phyloP scores from a whole-genome alignment of 2,888 invertebrate species.

The Hemithea aestivaria region DNA sequence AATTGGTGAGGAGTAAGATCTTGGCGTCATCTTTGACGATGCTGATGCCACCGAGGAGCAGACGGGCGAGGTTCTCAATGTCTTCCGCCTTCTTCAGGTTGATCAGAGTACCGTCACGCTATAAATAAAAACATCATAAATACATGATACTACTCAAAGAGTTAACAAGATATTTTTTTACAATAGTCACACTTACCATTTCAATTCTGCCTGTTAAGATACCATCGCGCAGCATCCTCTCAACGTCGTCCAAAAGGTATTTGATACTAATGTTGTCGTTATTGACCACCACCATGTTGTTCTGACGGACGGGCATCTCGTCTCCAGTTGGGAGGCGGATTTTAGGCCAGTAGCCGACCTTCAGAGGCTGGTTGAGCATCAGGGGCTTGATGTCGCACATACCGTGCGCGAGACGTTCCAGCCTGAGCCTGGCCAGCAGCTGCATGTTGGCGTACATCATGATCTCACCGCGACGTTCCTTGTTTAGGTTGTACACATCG shows the following conservation, averaged over 20 bases:
- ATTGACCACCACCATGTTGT: conserved; percentile 50
- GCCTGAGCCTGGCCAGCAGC: conserved; percentile 78
- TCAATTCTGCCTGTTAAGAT: conserved; percentile 58
- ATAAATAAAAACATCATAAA: conserved; percentile 17
- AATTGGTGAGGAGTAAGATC: conserved; percentile 60
- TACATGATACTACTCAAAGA: too few relatives aligned
- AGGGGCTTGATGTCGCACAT: conserved; percentile 73
- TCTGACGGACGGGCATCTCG: conserved; percentile 76
- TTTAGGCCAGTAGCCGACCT: conserved; percentile 79
- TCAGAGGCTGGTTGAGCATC: conserved; percentile 61
- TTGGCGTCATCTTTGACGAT: conserved; percentile 76
- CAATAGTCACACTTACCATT: conserved; percentile 44
- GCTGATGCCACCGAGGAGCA: conserved; percentile 82
- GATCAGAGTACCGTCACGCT: conserved; percentile 79
- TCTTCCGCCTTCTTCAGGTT: conserved; percentile 82
- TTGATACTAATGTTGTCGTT: conserved; percentile 51
- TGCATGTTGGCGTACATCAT: conserved; percentile 81
- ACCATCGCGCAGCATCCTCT: conserved; percentile 74
- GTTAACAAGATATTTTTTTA: too few relatives aligned
- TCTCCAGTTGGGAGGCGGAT: conserved; percentile 77
- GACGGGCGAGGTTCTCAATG: conserved; percentile 81
- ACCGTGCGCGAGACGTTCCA: conserved; percentile 70
- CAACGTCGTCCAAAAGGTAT: conserved; percentile 57
- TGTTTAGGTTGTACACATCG: conserved; percentile 65
- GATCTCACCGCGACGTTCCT: conserved; percentile 77